Percentiles rank a stretch among this genome's conserved stretches.
phyloP scores from a whole-genome alignment of 2,113 vertebrate species.

The Pteropus alecto region DNA sequence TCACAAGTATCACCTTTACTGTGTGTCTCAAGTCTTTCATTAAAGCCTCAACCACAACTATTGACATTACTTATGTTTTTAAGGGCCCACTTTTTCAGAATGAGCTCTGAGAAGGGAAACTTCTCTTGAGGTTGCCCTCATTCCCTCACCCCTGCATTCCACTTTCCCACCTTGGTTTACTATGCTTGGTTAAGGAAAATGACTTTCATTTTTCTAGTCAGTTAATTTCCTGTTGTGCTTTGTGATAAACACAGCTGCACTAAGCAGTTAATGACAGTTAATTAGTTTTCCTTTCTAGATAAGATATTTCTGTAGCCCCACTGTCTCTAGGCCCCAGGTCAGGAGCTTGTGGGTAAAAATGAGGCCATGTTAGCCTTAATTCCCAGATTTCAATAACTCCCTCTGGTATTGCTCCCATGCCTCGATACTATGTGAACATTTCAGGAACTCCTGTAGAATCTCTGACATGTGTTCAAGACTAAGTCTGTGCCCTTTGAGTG shows the following conservation, averaged over 20 bases:
- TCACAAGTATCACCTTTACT: background rate
- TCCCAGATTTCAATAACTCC: background rate
- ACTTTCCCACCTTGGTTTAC: background rate
- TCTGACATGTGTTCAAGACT: background rate
- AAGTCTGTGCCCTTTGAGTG: background rate
- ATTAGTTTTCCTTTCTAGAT: conserved; percentile 15
- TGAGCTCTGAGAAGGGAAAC: background rate
- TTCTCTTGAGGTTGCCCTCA: background rate
- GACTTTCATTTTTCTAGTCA: background rate
- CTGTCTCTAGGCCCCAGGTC: background rate
- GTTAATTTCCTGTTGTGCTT: background rate
- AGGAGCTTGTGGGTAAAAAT: background rate
- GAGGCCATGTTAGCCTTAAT: background rate
- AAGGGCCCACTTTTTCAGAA: background rate
- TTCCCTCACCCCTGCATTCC: background rate
- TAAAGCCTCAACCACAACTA: background rate
- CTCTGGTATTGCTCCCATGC: background rate
- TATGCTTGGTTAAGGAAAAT: background rate
- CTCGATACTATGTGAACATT: background rate
- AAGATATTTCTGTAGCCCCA: background rate
- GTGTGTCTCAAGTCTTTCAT: background rate
- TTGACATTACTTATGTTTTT: background rate
- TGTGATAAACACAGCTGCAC: background rate
- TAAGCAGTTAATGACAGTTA: background rate
- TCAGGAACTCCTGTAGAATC: background rate